phyloP scores from a whole-genome alignment of 2,797 vertebrate genomes.

The Coregonus sp. region DNA sequence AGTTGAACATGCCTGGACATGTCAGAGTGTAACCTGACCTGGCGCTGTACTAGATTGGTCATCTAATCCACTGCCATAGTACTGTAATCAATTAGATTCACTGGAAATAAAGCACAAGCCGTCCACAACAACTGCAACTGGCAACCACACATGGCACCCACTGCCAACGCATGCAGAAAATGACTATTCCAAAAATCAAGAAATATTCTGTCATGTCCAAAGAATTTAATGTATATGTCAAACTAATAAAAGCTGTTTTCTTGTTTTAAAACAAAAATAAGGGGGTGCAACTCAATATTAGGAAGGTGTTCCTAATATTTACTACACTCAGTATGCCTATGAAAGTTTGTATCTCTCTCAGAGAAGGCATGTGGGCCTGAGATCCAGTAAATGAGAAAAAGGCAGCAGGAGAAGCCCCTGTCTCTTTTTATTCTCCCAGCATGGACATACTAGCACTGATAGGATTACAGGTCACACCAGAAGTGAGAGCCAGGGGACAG shows the following conservation, averaged over 20 bases:
- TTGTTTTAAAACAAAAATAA: neutral
- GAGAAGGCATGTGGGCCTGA: constrained; percentile 2
- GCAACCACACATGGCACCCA: constrained; percentile 16
- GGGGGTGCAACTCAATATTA: no score
- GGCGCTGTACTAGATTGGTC: constrained; percentile 17
- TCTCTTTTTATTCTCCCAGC: constrained; percentile 69
- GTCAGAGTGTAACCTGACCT: constrained; percentile 40
- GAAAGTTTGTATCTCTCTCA: neutral
- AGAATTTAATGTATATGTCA: neutral
- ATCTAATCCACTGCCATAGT: constrained; percentile 24
- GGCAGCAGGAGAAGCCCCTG: constrained; percentile 46
- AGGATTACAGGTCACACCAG: constrained; percentile 72
- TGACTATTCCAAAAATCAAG: constrained; percentile 23
- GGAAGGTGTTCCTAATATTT: neutral
- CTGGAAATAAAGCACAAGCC: constrained; percentile 51
- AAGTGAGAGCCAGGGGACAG: constrained; percentile 66
- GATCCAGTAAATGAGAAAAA: constrained; percentile 26
- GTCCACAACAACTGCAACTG: constrained; percentile 37
- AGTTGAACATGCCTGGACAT: constrained; percentile 2
- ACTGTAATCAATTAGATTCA: constrained; percentile 43
- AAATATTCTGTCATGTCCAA: constrained; percentile 14
- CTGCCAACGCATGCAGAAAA: constrained; percentile 41
- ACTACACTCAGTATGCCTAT: neutral
- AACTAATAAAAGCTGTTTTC: neutral
- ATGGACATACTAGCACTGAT: constrained; percentile 62